phyloP scores from a whole-genome alignment of 2,888 invertebrate genomes.

The Pherbina coryleti region DNA sequence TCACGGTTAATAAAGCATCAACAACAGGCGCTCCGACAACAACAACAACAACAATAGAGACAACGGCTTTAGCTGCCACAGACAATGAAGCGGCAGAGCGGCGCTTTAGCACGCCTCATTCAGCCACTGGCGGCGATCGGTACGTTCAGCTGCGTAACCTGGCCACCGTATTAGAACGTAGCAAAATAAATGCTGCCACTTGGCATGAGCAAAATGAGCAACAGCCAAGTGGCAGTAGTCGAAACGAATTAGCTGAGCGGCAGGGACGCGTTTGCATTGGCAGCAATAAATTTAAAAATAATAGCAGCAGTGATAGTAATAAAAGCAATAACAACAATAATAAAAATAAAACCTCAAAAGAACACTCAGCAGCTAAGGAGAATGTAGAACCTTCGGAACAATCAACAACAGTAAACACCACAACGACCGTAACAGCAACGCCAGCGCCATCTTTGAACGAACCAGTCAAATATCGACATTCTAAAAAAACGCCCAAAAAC shows the following conservation, averaged over 20 bases:
- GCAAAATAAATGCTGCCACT: constrained; percentile 14
- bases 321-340: constrained; percentile 38
- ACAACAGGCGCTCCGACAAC: too few relatives aligned
- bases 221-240: constrained; percentile 49
- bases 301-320: constrained; percentile 39
- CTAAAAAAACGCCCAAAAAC: constrained; percentile 41
- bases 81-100: not conserved
- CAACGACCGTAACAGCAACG: not conserved
- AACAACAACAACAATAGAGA: not conserved
- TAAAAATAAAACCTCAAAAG: constrained; percentile 18
- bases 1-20: constrained; percentile 14
- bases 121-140: not conserved
- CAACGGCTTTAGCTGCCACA: not conserved
- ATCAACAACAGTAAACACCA: not conserved
- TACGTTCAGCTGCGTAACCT: constrained; percentile 6
- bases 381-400: constrained; percentile 10
- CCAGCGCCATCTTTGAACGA: constrained; percentile 50
- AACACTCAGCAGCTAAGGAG: constrained; percentile 1
- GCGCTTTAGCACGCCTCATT: too few relatives aligned
- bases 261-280: constrained; percentile 53
- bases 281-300: constrained; percentile 26
- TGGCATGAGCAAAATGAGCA: constrained; percentile 7
- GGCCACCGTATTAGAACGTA: not conserved
- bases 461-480: constrained; percentile 51
- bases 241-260: constrained; percentile 60